phyloP scores from a whole-genome alignment of 2,113 vertebrate species.

The Phycodurus eques region DNA sequence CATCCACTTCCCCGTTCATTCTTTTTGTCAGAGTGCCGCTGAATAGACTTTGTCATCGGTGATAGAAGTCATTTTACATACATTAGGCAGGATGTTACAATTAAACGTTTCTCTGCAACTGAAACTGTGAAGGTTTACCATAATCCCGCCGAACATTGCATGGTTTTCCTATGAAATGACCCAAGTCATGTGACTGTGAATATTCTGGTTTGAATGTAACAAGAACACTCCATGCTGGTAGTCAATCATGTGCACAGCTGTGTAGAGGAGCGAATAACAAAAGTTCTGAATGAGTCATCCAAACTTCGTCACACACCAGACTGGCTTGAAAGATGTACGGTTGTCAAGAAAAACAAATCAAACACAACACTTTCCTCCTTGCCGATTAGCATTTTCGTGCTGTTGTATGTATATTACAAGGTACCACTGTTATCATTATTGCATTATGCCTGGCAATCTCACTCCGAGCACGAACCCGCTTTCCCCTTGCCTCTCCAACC shows the following conservation, averaged over 20 bases:
- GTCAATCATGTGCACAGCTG: background rate
- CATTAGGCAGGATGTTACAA: constrained; percentile 17
- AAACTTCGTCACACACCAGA: background rate
- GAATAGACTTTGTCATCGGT: background rate
- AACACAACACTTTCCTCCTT: background rate
- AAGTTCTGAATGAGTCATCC: background rate
- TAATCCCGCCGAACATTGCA: background rate
- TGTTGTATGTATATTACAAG: background rate
- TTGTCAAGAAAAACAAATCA: background rate
- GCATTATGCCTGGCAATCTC: background rate
- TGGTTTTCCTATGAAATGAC: background rate
- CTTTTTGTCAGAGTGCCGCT: constrained; percentile 1
- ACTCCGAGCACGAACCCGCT: background rate
- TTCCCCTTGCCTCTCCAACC: background rate
- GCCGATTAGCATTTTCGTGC: background rate
- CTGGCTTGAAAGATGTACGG: background rate
- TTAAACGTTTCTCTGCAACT: constrained; percentile 43
- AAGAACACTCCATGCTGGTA: background rate
- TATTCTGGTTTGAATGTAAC: background rate
- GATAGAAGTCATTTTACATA: no score
- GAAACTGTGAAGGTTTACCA: background rate
- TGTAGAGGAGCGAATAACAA: background rate
- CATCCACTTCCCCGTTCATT: constrained; percentile 67
- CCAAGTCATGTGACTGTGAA: no score
- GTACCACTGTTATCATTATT: background rate